phyloP scores from a whole-genome alignment of 2,797 vertebrate genomes.

The Rhinatrema bivittatum region DNA sequence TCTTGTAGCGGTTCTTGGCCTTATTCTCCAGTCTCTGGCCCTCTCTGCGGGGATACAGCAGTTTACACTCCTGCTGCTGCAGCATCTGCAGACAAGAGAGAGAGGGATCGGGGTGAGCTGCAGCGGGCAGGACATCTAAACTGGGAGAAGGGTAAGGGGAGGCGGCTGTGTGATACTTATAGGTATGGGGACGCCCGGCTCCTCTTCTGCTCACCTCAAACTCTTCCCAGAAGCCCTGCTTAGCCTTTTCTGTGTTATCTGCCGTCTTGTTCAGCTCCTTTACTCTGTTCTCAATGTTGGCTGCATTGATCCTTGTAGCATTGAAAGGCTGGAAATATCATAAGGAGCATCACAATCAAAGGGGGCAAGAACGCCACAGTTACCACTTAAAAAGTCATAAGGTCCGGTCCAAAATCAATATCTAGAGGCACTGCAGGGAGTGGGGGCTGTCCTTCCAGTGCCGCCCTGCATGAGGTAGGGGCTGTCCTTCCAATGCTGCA shows the following conservation, averaged over 20 bases:
- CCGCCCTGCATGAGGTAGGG: too few species aligned
- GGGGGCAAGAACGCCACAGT: too few species aligned
- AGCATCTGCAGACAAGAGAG: constrained; percentile 60
- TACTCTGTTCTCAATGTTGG: constrained; percentile 78
- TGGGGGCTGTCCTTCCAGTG: too few species aligned
- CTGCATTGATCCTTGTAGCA: constrained; percentile 72
- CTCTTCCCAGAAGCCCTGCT: constrained; percentile 87
- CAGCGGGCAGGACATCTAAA: not conserved
- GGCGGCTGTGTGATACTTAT: too few species aligned
- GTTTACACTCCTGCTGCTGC: constrained; percentile 81
- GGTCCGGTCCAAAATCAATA: too few species aligned
- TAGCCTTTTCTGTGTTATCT: constrained; percentile 77
- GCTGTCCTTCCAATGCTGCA: too few species aligned
- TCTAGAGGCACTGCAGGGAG: too few species aligned
- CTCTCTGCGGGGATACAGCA: constrained; percentile 81
- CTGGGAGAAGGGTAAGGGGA: too few species aligned
- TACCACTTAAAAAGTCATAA: too few species aligned
- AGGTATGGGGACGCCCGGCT: too few species aligned
- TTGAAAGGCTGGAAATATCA: constrained; percentile 73
- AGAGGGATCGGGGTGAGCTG: too few species aligned
- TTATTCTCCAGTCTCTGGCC: constrained; percentile 79
- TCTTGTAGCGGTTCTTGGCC: constrained; percentile 84
- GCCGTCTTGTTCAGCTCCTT: constrained; percentile 79
- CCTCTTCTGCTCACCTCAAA: constrained; percentile 76
- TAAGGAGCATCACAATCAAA: too few species aligned